These are phyloP conservation scores for Myiothlypis coronata DNA, from an alignment of 2,797 vertebrate genomes.

Conservation along the genomic window DNA sequence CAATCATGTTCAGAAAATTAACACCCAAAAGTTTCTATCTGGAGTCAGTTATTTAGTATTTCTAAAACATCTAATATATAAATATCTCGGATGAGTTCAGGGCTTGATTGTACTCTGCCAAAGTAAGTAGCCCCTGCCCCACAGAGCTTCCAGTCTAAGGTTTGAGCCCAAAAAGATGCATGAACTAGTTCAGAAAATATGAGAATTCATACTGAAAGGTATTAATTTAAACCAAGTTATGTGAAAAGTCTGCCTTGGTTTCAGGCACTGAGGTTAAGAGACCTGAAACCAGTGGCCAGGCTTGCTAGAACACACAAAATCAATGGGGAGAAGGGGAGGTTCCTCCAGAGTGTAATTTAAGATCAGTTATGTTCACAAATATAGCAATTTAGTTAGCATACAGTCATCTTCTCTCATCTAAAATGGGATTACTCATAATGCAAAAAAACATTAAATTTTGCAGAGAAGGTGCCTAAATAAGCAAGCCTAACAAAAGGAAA, in stretches of 20 bases:
- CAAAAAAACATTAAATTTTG: background rate
- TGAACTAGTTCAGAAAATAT: background rate
- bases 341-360: background rate
- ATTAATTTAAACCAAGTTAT: background rate
- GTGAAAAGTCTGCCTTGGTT: background rate
- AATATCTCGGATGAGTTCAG: background rate
- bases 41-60: background rate
- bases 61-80: background rate
- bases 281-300: background rate
- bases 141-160: background rate
- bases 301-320: background rate
- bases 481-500: background rate
- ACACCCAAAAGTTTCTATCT: conserved; percentile 17
- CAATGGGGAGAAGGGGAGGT: background rate
- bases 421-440: background rate
- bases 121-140: background rate
- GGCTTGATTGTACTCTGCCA: background rate
- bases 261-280: background rate
- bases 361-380: background rate
- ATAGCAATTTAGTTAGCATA: background rate
- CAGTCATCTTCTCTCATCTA: background rate
- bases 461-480: background rate
- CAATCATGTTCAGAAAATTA: conserved; percentile 37
- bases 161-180: background rate
- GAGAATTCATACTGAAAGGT: background rate